A percentile compares a stretch with the other conserved stretches of the same genome.
Evolutionary conservation across 2,888 invertebrate genomes (phyloP).

Genomic region (Lacanobia oleracea): DNA sequence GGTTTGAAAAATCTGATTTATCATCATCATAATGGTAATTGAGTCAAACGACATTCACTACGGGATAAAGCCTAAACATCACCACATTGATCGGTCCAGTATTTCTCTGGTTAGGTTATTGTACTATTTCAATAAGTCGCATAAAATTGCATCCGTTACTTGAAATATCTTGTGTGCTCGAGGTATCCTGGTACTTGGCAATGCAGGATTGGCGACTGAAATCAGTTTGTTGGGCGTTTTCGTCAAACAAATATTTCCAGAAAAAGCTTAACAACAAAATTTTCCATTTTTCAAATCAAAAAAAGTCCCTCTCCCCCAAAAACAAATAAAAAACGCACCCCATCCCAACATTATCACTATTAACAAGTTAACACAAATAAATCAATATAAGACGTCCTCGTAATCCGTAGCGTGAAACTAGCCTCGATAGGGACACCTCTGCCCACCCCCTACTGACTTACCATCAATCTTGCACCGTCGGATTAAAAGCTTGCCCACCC

Average conservation of each 20-base stretch:
- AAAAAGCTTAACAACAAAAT: neutral
- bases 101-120: no score
- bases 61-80: neutral
- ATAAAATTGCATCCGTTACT: neutral
- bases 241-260: neutral
- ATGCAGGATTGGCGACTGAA: no score
- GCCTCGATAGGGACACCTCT: constrained; percentile 55
- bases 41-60: neutral
- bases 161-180: neutral
- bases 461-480: constrained; percentile 67
- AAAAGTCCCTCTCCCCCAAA: neutral
- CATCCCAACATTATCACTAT: constrained; percentile 32
- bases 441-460: constrained; percentile 60
- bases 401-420: constrained; percentile 52
- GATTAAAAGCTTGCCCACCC: constrained; percentile 67
- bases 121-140: no score
- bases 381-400: constrained; percentile 49
- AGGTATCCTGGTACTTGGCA: neutral
- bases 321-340: constrained; percentile 29
- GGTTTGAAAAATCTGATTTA: neutral
- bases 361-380: constrained; percentile 59
- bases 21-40: neutral
- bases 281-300: neutral
- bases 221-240: neutral
- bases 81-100: no score